Evolutionary conservation across 2,888 invertebrate genomes (phyloP).

Genomic region (Perithous albicinctus): DNA sequence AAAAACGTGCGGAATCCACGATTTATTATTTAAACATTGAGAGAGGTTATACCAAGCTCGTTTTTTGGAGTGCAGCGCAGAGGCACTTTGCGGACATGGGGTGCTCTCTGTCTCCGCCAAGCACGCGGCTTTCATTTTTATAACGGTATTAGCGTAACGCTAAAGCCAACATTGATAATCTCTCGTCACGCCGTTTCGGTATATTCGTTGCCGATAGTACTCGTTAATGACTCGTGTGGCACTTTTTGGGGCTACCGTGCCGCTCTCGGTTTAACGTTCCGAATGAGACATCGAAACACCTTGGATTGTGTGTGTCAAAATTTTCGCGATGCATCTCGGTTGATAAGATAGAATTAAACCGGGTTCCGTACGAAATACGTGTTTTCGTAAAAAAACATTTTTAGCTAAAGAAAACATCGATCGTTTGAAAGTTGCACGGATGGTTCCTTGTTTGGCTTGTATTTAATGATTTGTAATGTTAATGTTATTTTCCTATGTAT

Average conservation of each 20-base stretch:
- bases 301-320: conserved; percentile 33
- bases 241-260: neutral
- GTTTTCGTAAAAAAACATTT: neutral
- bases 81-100: conserved; percentile 76
- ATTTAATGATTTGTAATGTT: too few species aligned
- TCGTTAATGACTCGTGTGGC: neutral
- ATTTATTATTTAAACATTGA: conserved; percentile 10
- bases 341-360: conserved; percentile 18
- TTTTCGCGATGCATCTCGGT: conserved; percentile 16
- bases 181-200: neutral
- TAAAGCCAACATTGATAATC: neutral
- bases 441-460: too few species aligned
- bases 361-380: neutral
- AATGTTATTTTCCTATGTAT: too few species aligned
- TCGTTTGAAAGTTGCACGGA: too few species aligned
- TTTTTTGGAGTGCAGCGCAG: conserved; percentile 71
- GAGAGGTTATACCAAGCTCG: conserved; percentile 77
- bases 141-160: conserved; percentile 34
- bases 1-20: neutral
- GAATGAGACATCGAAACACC: neutral
- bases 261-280: neutral
- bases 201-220: too few species aligned
- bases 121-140: conserved; percentile 80
- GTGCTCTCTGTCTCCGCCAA: conserved; percentile 68
- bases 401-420: too few species aligned